These are phyloP conservation scores for Pseudococcus jackbeardsleyi DNA, from an alignment of 2,888 invertebrate species.

Conservation along the genomic window DNA sequence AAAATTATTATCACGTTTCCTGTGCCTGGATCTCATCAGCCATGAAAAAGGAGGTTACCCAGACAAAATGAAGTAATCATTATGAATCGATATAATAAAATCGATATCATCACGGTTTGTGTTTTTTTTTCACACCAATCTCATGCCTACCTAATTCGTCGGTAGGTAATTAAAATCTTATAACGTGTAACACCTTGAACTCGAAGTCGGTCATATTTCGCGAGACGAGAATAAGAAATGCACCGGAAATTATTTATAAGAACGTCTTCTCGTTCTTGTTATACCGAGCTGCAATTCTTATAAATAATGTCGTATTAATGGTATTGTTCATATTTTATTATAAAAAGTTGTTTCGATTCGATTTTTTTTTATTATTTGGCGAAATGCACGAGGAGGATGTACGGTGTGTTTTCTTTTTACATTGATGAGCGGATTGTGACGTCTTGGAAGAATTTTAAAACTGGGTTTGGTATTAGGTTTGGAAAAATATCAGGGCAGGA, in stretches of 20 bases:
- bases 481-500: no score
- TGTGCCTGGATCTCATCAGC: not conserved
- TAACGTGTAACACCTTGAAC: slow-evolving; percentile 17
- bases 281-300: not conserved
- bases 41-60: not conserved
- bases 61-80: slow-evolving; percentile 7
- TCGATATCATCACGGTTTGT: not conserved
- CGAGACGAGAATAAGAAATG: not conserved
- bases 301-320: not conserved
- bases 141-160: not conserved
- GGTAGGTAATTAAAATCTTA: not conserved
- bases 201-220: slow-evolving; percentile 15
- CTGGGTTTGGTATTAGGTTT: not conserved
- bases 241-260: slow-evolving; percentile 5
- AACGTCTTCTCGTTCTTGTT: not conserved
- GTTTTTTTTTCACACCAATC: not conserved
- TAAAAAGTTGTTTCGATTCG: not conserved
- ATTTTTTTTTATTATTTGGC: not conserved
- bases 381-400: not conserved
- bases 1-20: not conserved
- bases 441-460: not conserved
- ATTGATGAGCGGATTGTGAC: not conserved
- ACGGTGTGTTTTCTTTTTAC: not conserved
- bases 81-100: slow-evolving; percentile 1
- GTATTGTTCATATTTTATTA: not conserved